Base-by-base conservation (phyloP, 2,888 invertebrate species). In the Lepidochitona cinerea region DNA sequence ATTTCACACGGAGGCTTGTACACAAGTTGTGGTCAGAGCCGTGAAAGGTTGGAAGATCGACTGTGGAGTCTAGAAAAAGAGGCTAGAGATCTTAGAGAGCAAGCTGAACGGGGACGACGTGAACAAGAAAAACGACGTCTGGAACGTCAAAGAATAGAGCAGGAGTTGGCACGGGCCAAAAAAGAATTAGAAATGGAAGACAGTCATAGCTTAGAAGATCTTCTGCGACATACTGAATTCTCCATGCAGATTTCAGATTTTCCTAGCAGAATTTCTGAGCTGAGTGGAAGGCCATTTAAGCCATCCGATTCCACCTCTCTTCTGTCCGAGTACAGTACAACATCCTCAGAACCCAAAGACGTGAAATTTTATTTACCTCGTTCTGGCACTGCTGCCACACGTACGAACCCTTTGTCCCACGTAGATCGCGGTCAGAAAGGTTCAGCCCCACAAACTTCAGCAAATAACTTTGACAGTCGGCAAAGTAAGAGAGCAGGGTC, bases 141-240 rank as follows among this genome's bases (percentile, higher is more conserved):
- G 53, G 86, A 87, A 73, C 82, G 83, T 74, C 84, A 87, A 71
- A 68, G 80, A 59, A 83, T 87, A 26, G 88, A 88, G 59, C 81
- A 83, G 67, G 86, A 88, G 72, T 84, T 85, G 71, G 79, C 80
- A 72, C 84, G 82, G 14, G 86, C 85, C 0, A 83, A 85, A 70
- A 80, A 83, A 33, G 88, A 88, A 72, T 70, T 87, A 33, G 88
- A 88, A 71, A 79, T 79, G 53, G 87, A 87, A 69, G 87, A 87
- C 23, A 72, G 80, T 6, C 84, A 85, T 68, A 85, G 85, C 77
- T 80, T 87, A n/a, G 87, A 88, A 52, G 87, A 87, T 72, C 77
- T 87, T 68, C 73, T 88, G 37, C 35, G 37, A 26, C 53, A 70
- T 12, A 53, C 37, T 14, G 70, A 54, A 35, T 70, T 54, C n/a